phyloP scores from a whole-genome alignment of 1,140 invertebrate species.

The Leptopilina clavipes region DNA sequence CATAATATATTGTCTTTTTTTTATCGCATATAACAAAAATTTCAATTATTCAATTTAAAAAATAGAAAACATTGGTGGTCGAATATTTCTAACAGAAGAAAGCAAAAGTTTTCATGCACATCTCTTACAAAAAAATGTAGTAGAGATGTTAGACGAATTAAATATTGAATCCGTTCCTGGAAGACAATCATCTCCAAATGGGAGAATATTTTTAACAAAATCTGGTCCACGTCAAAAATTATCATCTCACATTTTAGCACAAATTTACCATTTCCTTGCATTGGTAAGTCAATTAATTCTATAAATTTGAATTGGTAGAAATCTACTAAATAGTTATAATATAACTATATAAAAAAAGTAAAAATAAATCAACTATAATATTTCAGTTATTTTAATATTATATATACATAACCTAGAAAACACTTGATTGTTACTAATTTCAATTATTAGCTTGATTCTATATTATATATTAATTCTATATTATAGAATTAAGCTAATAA shows the following conservation, averaged over 20 bases:
- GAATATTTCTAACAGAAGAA: constrained; percentile 41
- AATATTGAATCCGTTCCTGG: constrained; percentile 15
- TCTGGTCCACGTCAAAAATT: constrained; percentile 28
- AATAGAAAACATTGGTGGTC: constrained; percentile 53
- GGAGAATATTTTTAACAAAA: constrained; percentile 43
- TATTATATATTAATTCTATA: too few species aligned
- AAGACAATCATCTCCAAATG: constrained; percentile 1
- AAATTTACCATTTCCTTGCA: constrained; percentile 57
- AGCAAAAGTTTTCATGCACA: constrained; percentile 50
- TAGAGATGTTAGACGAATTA: constrained; percentile 38
- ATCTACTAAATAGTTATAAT: too few species aligned
- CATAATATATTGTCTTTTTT: too few species aligned
- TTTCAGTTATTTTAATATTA: too few species aligned
- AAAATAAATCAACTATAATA: too few species aligned
- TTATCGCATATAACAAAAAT: neutral
- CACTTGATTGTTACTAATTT: too few species aligned
- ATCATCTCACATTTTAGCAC: constrained; percentile 44
- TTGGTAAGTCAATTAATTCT: constrained; percentile 40
- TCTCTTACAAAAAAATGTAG: constrained; percentile 50
- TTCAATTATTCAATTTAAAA: neutral
- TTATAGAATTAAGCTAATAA: too few species aligned
- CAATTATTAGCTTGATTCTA: too few species aligned
- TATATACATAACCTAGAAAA: too few species aligned
- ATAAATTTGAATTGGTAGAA: too few species aligned
- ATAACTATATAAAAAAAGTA: too few species aligned